A percentile compares a stretch with the other conserved stretches of the same genome.
Conservation (phyloP, 2,797 vertebrate genomes). For the Ceyx erithaca region DNA sequence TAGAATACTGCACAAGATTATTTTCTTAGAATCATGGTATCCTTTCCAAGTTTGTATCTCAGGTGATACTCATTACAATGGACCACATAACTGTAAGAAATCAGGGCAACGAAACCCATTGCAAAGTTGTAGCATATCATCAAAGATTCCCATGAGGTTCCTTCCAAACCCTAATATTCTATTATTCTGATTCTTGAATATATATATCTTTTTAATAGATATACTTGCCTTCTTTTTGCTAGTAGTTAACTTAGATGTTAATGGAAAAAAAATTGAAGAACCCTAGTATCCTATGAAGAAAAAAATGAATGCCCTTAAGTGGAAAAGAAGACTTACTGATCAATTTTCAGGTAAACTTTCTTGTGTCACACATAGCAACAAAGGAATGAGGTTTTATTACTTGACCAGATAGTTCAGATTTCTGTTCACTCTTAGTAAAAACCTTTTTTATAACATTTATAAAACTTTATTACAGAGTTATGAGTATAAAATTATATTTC, state of each 20-base stretch:
- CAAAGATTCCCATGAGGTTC: background rate
- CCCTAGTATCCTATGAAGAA: slow-evolving; percentile 54
- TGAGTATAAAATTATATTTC: slow-evolving; percentile 82
- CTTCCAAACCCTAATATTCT: no score
- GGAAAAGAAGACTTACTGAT: slow-evolving; percentile 71
- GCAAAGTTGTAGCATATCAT: background rate
- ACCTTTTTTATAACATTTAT: slow-evolving; percentile 79
- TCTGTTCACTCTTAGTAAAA: slow-evolving; percentile 78
- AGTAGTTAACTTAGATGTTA: slow-evolving; percentile 64
- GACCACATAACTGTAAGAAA: background rate
- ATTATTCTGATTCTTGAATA: background rate
- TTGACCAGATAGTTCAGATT: slow-evolving; percentile 74
- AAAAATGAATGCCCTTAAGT: slow-evolving; percentile 69
- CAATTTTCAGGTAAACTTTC: slow-evolving; percentile 72
- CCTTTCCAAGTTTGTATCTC: background rate
- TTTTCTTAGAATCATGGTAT: background rate
- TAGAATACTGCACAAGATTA: background rate
- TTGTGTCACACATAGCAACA: slow-evolving; percentile 58
- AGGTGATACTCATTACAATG: background rate
- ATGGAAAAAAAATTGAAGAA: slow-evolving; percentile 72
- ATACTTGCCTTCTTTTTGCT: slow-evolving; percentile 47
- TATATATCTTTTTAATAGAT: slow-evolving; percentile 35
- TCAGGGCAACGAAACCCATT: background rate
- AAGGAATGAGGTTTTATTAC: slow-evolving; percentile 77
- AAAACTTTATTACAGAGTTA: slow-evolving; percentile 82